phyloP scores from a whole-genome alignment of 2,888 invertebrate species.

The Melinopterus prodromus region DNA sequence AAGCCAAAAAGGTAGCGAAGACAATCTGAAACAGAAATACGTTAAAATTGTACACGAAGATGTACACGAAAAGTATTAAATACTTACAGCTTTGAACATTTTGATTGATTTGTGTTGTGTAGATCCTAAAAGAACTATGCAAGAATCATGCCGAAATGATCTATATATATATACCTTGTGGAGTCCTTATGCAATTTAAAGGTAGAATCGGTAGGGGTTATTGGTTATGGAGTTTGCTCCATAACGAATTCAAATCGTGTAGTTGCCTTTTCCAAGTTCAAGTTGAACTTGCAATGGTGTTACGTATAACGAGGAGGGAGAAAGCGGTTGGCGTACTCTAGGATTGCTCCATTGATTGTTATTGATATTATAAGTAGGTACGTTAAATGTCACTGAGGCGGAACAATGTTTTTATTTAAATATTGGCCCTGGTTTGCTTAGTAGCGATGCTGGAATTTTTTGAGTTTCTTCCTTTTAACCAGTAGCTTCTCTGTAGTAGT shows the following conservation, averaged over 20 bases:
- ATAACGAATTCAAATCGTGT: neutral
- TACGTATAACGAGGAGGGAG: neutral
- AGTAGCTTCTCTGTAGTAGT: neutral
- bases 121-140: neutral
- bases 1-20: conserved; percentile 47
- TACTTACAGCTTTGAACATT: conserved; percentile 39
- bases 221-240: neutral
- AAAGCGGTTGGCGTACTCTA: neutral
- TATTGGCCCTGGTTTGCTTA: neutral
- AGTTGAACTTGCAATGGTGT: conserved; percentile 9
- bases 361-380: neutral
- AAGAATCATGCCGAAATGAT: neutral
- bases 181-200: neutral
- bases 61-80: conserved; percentile 22
- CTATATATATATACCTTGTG: conserved; percentile 22
- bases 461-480: neutral
- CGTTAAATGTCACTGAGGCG: neutral
- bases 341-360: neutral
- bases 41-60: neutral
- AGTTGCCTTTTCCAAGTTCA: neutral
- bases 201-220: neutral
- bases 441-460: neutral
- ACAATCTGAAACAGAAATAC: conserved; percentile 42
- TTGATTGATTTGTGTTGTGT: conserved; percentile 17
- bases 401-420: neutral